Evolutionary conservation across 2,113 vertebrate genomes (phyloP), one percentile per base, ranked within the genome.

Genomic region (Myotis brandtii): DNA sequence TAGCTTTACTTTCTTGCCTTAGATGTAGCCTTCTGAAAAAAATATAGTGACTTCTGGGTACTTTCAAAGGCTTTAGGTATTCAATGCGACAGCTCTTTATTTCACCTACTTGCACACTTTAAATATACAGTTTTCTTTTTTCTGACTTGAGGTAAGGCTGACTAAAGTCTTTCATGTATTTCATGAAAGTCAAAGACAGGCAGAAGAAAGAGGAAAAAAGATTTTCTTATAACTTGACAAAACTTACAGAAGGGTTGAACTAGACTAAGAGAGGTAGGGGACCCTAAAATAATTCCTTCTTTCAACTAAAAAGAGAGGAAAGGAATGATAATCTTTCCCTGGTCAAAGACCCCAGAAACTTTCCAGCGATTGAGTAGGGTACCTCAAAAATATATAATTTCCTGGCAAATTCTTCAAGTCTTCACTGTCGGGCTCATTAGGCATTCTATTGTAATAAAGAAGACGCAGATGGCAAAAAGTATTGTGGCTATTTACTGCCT

Each of bases 61-160:
- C 14, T 87, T 94, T 85, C 79, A 94, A 95, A 81, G 56, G 64
- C 37, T 64, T 80, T 43, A 75, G 73, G 67, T 67, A 85, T 67
- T 77, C 3, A 9, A 81, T 50, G n/a, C 11, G 56, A 56, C 1
- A 37, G 62, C 80, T 92, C 66, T 91, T 91, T 89, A 80, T 83
- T 77, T 86, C 50, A 56, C 69, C 56, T 77, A 67, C 11, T 82
- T 94, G 75, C 59, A 89, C 4, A 50, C 43, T 91, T 93, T 70
- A 96, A 84, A 92, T 30, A 77, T 6, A 89, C 4, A 27, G 40
- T 34, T 89, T 80, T 73, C 83, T 79, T 94, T 93, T 70, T 82
- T 86, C 56, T 70, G 37, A 91, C 32, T 21, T 73, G 25, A 86
- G 27, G 48, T 70, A 70, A 80, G 27, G 20, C 81, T 91, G 37